Conservation (phyloP, 2,113 vertebrate genomes). For the Proteles cristata region DNA sequence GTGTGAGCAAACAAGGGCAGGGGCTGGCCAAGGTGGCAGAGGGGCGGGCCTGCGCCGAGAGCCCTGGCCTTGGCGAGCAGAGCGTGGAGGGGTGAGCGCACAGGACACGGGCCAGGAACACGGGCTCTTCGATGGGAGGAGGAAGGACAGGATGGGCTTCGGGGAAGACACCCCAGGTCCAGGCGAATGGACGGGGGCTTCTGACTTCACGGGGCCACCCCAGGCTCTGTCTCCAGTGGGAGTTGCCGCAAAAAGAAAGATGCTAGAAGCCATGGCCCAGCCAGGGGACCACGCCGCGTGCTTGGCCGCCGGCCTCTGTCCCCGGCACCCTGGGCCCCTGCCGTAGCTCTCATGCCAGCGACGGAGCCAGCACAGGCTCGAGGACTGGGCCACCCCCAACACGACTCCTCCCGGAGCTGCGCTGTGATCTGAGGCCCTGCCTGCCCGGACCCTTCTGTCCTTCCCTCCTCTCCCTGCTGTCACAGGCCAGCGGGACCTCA, state of each 20-base stretch:
- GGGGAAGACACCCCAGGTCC: neutral
- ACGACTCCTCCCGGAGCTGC: neutral
- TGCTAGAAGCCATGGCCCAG: neutral
- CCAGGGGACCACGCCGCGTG: accelerated
- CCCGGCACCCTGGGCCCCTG: neutral
- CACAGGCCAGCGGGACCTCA: neutral
- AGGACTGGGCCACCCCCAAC: neutral
- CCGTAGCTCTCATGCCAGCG: accelerated
- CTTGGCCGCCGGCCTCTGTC: neutral
- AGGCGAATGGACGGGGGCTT: accelerated
- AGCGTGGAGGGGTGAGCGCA: accelerated
- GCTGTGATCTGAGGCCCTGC: neutral
- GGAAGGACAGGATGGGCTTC: neutral
- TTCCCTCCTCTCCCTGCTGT: neutral
- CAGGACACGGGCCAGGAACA: neutral
- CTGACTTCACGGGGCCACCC: neutral
- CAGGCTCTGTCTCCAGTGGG: neutral
- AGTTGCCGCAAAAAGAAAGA: neutral
- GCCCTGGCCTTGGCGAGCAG: neutral
- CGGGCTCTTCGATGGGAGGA: neutral
- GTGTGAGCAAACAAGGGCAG: neutral
- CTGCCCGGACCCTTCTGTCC: no score
- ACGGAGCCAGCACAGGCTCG: accelerated
- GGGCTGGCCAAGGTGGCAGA: neutral
- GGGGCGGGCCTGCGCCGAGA: neutral